phyloP scores from a whole-genome alignment of 2,113 vertebrate species.

The Coracopsis vasa region DNA sequence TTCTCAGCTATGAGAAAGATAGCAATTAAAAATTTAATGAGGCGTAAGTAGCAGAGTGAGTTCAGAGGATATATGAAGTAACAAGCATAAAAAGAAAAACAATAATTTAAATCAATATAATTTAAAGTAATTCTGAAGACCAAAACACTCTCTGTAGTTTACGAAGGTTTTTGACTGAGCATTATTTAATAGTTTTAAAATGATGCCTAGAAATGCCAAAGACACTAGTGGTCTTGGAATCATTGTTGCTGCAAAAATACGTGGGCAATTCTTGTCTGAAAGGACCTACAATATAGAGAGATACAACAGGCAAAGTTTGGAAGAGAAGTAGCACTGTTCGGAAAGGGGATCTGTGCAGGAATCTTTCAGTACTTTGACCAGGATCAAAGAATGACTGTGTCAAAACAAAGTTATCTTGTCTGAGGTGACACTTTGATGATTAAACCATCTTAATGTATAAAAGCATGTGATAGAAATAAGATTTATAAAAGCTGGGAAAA shows the following conservation, averaged over 20 bases:
- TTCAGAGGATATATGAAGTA: background rate
- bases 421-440: background rate
- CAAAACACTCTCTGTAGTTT: background rate
- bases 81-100: background rate
- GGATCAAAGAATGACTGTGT: background rate
- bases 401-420: background rate
- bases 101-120: background rate
- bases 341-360: background rate
- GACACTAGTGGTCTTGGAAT: background rate
- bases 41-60: background rate
- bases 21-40: constrained; percentile 1
- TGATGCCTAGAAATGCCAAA: background rate
- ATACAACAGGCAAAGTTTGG: background rate
- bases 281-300: background rate
- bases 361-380: background rate
- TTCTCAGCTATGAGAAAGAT: background rate
- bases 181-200: background rate
- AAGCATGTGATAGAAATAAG: background rate
- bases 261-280: background rate
- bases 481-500: background rate
- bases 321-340: background rate
- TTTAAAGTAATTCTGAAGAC: background rate
- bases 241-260: background rate
- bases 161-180: background rate
- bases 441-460: background rate